Evolutionary conservation across 2,113 vertebrate species (phyloP).

Genomic region (Heloderma charlesbogerti): DNA sequence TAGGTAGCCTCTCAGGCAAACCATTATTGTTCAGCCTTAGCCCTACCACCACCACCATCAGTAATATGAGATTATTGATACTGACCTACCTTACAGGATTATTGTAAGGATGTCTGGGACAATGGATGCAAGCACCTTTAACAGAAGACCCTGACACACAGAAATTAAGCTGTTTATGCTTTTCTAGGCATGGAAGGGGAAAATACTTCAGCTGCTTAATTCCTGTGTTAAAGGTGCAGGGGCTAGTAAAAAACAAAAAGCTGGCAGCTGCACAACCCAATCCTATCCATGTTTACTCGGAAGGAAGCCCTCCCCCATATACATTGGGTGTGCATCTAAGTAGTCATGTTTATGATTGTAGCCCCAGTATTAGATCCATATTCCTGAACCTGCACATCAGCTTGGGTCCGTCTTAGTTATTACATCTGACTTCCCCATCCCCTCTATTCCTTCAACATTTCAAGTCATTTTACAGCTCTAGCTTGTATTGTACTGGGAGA

Average conservation of each 20-base stretch:
- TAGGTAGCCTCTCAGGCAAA: not conserved
- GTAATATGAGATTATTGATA: not conserved
- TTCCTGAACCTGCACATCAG: not conserved
- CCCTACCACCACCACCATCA: not conserved
- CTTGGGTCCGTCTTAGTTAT: not conserved
- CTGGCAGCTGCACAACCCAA: too few relatives aligned
- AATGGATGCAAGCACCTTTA: not conserved
- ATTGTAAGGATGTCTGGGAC: not conserved
- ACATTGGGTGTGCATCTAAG: not conserved
- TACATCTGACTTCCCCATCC: not conserved
- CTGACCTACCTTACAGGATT: not conserved
- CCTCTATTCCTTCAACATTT: not conserved
- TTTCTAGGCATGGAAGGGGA: not conserved
- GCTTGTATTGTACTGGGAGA: not conserved
- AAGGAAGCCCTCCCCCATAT: not conserved
- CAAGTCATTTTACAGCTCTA: not conserved
- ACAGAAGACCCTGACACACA: not conserved
- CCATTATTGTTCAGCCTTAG: not conserved
- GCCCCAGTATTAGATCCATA: not conserved
- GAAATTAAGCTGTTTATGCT: not conserved
- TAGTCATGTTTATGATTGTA: not conserved
- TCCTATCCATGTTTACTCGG: not conserved
- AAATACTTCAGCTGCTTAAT: not conserved
- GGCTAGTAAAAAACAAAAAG: not conserved
- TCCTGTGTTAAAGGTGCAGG: not conserved